Evolutionary conservation across 2,888 invertebrate species (phyloP).

Genomic region (Labia minor): DNA sequence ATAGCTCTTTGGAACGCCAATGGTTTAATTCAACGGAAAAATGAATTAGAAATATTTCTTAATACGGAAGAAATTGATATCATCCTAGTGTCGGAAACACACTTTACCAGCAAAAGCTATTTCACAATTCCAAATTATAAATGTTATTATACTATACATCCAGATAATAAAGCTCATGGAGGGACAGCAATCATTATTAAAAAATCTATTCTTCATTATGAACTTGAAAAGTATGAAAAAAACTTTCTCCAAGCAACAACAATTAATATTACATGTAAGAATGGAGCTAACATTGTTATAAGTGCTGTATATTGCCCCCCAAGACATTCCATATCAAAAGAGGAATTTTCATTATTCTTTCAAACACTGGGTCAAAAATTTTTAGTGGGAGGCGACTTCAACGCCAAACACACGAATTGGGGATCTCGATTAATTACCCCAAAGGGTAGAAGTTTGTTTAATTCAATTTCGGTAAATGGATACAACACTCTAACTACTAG

Average conservation of each 20-base stretch:
- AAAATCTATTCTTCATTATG: neutral
- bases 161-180: neutral
- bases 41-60: neutral
- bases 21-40: neutral
- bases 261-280: neutral
- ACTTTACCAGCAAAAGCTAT: neutral
- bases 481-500: slow-evolving; percentile 22
- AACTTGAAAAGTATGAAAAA: neutral
- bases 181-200: neutral
- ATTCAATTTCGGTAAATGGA: neutral
- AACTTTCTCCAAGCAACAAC: neutral
- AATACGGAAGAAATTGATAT: neutral
- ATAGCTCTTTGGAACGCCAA: neutral
- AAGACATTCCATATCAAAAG: neutral
- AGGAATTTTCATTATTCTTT: neutral
- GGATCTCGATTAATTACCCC: neutral
- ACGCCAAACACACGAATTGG: neutral
- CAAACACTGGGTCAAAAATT: neutral
- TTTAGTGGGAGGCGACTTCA: neutral
- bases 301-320: neutral
- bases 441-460: neutral
- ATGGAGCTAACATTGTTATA: neutral
- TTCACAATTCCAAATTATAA: neutral
- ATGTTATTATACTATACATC: neutral
- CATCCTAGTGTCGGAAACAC: neutral